phyloP scores from a whole-genome alignment of 2,888 invertebrate species.

The Diarsia rubi region DNA sequence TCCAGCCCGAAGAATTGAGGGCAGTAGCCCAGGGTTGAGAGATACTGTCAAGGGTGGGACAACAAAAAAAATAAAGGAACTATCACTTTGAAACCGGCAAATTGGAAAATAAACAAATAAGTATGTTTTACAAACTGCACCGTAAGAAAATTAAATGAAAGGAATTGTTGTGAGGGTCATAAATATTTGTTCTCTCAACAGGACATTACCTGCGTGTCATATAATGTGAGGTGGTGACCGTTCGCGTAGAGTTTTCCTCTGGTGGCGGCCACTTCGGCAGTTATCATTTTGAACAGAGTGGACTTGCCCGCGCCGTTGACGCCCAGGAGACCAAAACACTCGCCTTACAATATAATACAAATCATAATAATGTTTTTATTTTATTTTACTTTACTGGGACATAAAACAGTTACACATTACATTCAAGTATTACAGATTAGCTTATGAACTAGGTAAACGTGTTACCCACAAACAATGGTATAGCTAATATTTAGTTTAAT shows the following conservation, averaged over 20 bases:
- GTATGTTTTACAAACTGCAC: too few relatives aligned
- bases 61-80: not conserved
- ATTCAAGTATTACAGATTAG: too few relatives aligned
- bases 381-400: too few relatives aligned
- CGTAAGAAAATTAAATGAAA: not conserved
- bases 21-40: constrained; percentile 95
- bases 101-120: too few relatives aligned
- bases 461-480: too few relatives aligned
- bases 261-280: constrained; percentile 91
- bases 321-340: constrained; percentile 96
- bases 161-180: too few relatives aligned
- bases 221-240: constrained; percentile 71
- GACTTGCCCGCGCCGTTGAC: constrained; percentile 97
- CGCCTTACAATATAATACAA: constrained; percentile 85
- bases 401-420: too few relatives aligned
- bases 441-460: too few relatives aligned
- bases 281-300: constrained; percentile 96
- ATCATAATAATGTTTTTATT: too few relatives aligned
- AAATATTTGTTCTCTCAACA: too few relatives aligned
- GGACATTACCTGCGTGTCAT: constrained; percentile 43
- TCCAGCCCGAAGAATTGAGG: constrained; percentile 97
- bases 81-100: too few relatives aligned
- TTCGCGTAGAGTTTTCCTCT: constrained; percentile 86
- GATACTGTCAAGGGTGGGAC: constrained; percentile 88
- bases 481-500: too few relatives aligned